Evolutionary conservation across 2,797 vertebrate genomes (phyloP).

Genomic region (Eremophila alpestris): DNA sequence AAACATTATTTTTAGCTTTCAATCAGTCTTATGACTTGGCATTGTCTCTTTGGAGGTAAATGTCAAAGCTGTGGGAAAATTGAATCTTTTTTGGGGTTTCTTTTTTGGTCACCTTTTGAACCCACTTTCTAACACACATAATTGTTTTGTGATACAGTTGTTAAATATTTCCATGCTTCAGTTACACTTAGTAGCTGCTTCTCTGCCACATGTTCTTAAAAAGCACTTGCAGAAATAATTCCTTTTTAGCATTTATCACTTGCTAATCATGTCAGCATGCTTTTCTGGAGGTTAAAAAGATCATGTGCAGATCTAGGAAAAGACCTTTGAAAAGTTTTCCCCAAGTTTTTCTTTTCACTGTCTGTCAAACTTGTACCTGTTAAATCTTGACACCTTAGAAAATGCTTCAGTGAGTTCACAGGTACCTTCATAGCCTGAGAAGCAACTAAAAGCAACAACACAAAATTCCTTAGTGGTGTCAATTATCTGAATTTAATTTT

Average conservation of each 20-base stretch:
- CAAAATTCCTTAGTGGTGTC: neutral
- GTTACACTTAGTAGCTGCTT: neutral
- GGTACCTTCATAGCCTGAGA: neutral
- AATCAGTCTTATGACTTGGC: neutral
- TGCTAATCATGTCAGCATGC: neutral
- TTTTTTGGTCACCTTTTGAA: neutral
- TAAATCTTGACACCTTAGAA: neutral
- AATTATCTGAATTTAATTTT: neutral
- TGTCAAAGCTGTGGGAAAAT: neutral
- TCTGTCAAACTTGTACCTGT: neutral
- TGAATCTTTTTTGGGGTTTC: neutral
- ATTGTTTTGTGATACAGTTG: neutral
- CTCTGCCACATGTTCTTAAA: neutral
- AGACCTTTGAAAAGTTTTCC: neutral
- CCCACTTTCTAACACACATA: neutral
- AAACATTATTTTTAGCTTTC: neutral
- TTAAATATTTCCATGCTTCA: neutral
- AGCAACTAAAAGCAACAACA: neutral
- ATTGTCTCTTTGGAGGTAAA: neutral
- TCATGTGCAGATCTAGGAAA: neutral
- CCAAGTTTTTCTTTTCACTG: neutral
- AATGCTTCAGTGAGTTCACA: neutral
- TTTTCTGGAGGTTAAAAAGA: neutral
- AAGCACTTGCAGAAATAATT: neutral
- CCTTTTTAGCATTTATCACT: neutral